phyloP scores from a whole-genome alignment of 2,797 vertebrate species.

The Cossypha heuglini region DNA sequence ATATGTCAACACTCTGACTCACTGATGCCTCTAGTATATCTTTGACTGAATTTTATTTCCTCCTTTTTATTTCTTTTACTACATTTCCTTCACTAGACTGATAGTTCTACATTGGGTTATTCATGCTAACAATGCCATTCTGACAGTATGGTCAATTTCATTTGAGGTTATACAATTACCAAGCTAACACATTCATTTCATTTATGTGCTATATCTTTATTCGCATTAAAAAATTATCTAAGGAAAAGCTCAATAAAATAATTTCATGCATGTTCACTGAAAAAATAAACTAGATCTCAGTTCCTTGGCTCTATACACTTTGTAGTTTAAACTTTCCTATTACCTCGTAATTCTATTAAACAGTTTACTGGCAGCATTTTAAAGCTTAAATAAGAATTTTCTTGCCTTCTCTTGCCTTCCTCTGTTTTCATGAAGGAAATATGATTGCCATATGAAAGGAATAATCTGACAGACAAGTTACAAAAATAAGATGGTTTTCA shows the following conservation, averaged over 20 bases:
- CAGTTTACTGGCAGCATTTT: background rate
- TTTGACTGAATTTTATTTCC: background rate
- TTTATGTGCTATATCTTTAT: background rate
- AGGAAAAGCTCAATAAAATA: background rate
- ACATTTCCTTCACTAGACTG: background rate
- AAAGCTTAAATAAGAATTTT: background rate
- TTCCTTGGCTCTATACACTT: background rate
- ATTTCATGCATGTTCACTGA: background rate
- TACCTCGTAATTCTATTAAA: background rate
- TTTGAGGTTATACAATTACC: background rate
- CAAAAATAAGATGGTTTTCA: background rate
- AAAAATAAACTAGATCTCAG: background rate
- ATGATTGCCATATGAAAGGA: background rate
- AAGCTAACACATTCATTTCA: background rate
- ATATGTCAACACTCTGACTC: background rate
- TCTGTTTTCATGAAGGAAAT: background rate
- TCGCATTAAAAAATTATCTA: background rate
- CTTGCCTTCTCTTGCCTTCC: background rate
- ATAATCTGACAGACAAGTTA: background rate
- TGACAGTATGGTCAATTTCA: background rate
- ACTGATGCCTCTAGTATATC: background rate
- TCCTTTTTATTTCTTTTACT: background rate
- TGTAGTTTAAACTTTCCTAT: background rate
- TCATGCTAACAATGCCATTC: background rate
- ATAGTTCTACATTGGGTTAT: background rate